Percentiles rank a stretch among this genome's conserved stretches.
Conservation (phyloP, 2,888 invertebrate species). For the Thymelicus sylvestris region DNA sequence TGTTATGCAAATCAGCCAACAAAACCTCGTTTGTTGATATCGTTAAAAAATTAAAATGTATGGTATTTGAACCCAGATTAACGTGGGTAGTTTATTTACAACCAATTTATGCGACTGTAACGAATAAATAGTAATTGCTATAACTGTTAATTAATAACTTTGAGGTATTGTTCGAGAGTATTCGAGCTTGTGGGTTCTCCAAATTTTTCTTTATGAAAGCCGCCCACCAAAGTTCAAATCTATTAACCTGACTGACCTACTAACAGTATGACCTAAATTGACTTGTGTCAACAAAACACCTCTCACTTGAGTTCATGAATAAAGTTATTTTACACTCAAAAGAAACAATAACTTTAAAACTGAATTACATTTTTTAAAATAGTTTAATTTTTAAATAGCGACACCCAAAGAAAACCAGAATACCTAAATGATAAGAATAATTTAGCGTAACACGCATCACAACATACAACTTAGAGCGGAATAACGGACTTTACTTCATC, state of each 20-base stretch:
- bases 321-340: background rate
- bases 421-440: background rate
- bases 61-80: background rate
- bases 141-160: slow-evolving; percentile 7
- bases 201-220: slow-evolving; percentile 39
- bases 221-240: slow-evolving; percentile 40
- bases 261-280: background rate
- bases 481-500: slow-evolving; percentile 23
- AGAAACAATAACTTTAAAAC: no score
- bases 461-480: no score
- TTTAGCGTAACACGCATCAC: background rate
- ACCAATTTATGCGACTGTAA: background rate
- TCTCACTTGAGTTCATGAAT: background rate
- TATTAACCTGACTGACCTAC: slow-evolving; percentile 1
- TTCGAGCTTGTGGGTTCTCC: background rate
- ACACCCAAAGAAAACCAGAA: no score
- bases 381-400: no score
- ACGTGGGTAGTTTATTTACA: background rate
- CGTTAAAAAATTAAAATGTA: background rate
- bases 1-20: background rate
- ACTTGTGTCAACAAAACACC: background rate
- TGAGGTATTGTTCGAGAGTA: background rate
- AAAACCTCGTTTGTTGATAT: background rate
- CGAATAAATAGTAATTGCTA: background rate
- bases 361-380: no score